Conservation (phyloP, 2,113 vertebrate species). For the Macquaria ambigua region DNA sequence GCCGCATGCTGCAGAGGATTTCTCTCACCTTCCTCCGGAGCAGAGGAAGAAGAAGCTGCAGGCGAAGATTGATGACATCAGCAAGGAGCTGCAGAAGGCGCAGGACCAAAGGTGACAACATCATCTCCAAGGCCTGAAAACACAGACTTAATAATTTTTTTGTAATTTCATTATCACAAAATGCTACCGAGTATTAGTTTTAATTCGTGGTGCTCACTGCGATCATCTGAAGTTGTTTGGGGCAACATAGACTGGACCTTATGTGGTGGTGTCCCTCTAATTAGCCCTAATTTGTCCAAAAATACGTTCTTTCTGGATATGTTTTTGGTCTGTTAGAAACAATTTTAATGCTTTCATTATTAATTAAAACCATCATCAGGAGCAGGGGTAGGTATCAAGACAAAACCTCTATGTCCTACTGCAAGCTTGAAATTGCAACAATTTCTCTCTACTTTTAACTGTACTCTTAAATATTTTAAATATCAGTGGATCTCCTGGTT, state of each 20-base stretch:
- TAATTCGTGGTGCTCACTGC: background rate
- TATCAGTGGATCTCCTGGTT: background rate
- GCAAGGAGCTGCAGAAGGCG: conserved; percentile 92
- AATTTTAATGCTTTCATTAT: background rate
- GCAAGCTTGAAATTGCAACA: background rate
- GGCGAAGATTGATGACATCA: conserved; percentile 86
- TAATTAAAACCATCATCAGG: background rate
- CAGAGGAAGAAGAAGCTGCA: conserved; percentile 83
- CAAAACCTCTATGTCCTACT: background rate
- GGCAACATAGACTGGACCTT: background rate
- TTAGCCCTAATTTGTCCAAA: background rate
- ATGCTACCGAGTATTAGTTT: background rate
- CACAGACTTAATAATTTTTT: background rate
- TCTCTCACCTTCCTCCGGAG: conserved; percentile 82
- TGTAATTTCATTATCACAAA: background rate
- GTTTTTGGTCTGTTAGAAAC: background rate
- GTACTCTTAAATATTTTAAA: background rate
- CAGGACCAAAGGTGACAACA: conserved; percentile 90
- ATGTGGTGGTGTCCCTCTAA: background rate
- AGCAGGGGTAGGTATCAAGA: background rate
- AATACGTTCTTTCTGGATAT: background rate
- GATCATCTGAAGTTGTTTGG: background rate
- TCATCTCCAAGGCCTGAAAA: background rate
- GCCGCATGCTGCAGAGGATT: conserved; percentile 75
- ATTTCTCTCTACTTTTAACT: background rate